Evolutionary conservation across 2,113 vertebrate species (phyloP).

Genomic region (Phaethon lepturus): DNA sequence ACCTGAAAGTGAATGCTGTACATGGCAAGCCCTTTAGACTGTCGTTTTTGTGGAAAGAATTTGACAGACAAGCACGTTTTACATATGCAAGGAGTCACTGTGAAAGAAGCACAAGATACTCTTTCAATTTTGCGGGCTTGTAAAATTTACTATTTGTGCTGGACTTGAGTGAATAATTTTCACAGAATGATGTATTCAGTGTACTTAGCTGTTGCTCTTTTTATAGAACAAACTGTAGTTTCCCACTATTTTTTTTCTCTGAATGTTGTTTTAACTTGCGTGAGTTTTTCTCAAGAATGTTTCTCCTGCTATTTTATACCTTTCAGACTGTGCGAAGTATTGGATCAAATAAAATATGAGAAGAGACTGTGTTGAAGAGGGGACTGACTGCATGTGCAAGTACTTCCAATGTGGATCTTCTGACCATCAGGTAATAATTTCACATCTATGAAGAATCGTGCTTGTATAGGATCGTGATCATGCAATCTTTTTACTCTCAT

Average conservation of each 20-base stretch:
- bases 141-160: not conserved
- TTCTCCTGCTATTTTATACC: not conserved
- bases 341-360: not conserved
- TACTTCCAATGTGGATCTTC: not conserved
- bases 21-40: not conserved
- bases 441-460: not conserved
- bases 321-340: not conserved
- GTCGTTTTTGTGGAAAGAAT: not conserved
- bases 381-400: not conserved
- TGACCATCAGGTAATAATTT: not conserved
- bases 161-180: not conserved
- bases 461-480: not conserved
- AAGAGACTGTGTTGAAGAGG: not conserved
- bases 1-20: not conserved
- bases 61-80: constrained; percentile 6
- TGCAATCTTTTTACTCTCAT: not conserved
- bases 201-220: not conserved
- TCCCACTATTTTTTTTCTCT: not conserved
- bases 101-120: not conserved
- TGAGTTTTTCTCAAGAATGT: not conserved
- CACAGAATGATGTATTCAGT: not conserved
- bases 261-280: not conserved
- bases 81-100: not conserved
- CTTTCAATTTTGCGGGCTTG: not conserved
- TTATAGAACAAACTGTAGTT: not conserved